These are phyloP conservation scores for Hydrozoanthus tunicans DNA, from an alignment of 64 coral and sea anemone genomes.

Conservation along the genomic window DNA sequence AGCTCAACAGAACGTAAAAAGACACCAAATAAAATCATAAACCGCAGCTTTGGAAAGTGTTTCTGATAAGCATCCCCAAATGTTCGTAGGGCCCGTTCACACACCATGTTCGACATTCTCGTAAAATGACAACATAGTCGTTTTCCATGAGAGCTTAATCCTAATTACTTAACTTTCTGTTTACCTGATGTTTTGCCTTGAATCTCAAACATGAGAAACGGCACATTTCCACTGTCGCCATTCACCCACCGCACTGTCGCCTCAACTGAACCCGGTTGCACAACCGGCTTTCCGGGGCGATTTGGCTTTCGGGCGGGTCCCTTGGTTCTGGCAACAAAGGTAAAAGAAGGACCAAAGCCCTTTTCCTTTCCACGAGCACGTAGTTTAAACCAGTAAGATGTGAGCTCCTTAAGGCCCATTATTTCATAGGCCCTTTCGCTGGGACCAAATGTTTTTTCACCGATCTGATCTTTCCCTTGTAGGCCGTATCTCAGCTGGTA, in stretches of 20 bases:
- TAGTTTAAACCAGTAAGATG: constrained; percentile 73
- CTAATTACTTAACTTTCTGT: neutral
- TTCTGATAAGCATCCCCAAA: too few relatives aligned
- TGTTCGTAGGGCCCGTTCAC: too few relatives aligned
- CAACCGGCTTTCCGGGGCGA: constrained; percentile 75
- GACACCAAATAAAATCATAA: too few relatives aligned
- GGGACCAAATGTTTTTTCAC: constrained; percentile 19
- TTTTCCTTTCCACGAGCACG: constrained; percentile 62
- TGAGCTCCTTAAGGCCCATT: constrained; percentile 45
- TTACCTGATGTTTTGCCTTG: constrained; percentile 76
- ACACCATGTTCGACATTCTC: too few relatives aligned
- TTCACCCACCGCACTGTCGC: constrained; percentile 78
- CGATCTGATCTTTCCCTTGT: neutral
- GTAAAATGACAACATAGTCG: too few relatives aligned
- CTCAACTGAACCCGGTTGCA: constrained; percentile 49
- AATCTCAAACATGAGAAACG: constrained; percentile 86
- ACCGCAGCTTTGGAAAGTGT: too few relatives aligned
- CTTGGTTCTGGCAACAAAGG: constrained; percentile 64
- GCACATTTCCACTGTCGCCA: constrained; percentile 86
- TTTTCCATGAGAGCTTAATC: too few relatives aligned
- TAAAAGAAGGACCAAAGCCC: constrained; percentile 66
- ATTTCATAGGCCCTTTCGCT: constrained; percentile 15
- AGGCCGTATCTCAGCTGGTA: constrained; percentile 73
- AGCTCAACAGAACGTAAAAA: too few relatives aligned
- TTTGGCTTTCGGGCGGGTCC: constrained; percentile 68